phyloP scores from a whole-genome alignment of 2,888 invertebrate genomes.

The Nemapogon koenigi region DNA sequence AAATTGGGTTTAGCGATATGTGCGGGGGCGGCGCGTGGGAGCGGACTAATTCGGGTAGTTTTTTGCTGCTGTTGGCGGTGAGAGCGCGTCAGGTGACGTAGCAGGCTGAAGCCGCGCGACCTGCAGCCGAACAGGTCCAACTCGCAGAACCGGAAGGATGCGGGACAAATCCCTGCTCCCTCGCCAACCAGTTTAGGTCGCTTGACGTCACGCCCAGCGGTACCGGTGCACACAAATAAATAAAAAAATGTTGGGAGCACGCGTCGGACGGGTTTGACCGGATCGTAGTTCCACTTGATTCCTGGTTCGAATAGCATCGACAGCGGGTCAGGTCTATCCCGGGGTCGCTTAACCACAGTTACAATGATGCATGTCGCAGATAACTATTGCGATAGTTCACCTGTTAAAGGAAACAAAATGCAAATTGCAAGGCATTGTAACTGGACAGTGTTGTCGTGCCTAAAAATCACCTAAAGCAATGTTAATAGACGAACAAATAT shows the following conservation, averaged over 20 bases:
- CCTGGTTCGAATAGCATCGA: slow-evolving; percentile 38
- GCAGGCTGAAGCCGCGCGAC: slow-evolving; percentile 28
- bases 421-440: too few relatives aligned
- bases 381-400: too few relatives aligned
- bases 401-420: too few relatives aligned
- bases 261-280: slow-evolving; percentile 63
- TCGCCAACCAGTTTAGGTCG: slow-evolving; percentile 65
- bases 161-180: slow-evolving; percentile 64
- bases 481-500: too few relatives aligned
- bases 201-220: slow-evolving; percentile 63
- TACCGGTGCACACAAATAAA: slow-evolving; percentile 62
- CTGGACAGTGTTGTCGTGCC: too few relatives aligned
- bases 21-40: slow-evolving; percentile 24
- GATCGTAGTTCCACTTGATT: slow-evolving; percentile 65
- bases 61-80: slow-evolving; percentile 20
- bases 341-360: too few relatives aligned
- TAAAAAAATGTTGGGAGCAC: slow-evolving; percentile 66
- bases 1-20: slow-evolving; percentile 14
- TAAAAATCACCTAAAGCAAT: too few relatives aligned
- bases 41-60: slow-evolving; percentile 31
- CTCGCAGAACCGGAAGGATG: slow-evolving; percentile 65
- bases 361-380: too few relatives aligned
- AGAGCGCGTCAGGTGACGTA: slow-evolving; percentile 36
- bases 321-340: not conserved
- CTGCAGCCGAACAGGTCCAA: slow-evolving; percentile 61